Evolutionary conservation across 2,888 invertebrate species (phyloP).

Genomic region (Gymnosoma rotundatum): DNA sequence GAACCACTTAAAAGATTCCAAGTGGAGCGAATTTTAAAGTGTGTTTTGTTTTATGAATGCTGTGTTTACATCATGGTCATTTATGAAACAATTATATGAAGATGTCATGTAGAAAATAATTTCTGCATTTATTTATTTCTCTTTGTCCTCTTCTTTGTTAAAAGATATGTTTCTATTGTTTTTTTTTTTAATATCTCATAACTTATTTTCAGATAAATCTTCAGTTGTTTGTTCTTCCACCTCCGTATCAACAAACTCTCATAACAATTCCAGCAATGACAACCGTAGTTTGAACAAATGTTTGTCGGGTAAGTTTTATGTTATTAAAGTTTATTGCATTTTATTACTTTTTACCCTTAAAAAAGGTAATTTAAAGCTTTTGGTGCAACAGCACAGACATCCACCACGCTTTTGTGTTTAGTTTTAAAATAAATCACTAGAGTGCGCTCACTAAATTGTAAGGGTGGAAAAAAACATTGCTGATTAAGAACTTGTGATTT

Average conservation of each 20-base stretch:
- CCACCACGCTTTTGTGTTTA: conserved; percentile 69
- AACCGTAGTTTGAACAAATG: conserved; percentile 78
- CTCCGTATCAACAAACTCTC: conserved; percentile 73
- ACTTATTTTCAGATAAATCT: conserved; percentile 78
- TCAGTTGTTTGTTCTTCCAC: conserved; percentile 78
- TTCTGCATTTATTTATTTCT: conserved; percentile 28
- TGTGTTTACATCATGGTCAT: conserved; percentile 53
- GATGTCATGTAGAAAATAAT: conserved; percentile 66
- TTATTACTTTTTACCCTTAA: neutral
- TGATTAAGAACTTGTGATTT: neutral
- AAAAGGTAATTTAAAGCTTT: conserved; percentile 63
- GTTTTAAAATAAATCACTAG: conserved; percentile 34
- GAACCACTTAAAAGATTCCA: conserved; percentile 57
- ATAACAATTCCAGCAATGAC: conserved; percentile 74
- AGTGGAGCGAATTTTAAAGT: conserved; percentile 67
- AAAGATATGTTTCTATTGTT: conserved; percentile 23
- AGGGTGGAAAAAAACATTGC: neutral
- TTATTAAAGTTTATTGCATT: no score
- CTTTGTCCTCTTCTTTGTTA: conserved; percentile 3
- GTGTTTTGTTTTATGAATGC: conserved; percentile 35
- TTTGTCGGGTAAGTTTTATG: conserved; percentile 77
- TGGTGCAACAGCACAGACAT: conserved; percentile 73
- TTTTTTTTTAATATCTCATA: conserved; percentile 30
- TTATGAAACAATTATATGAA: conserved; percentile 61
- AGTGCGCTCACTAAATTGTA: conserved; percentile 30